A percentile compares a stretch with the other conserved stretches of the same genome.
Conservation (phyloP, 2,888 invertebrate species). For the Melanargia galathea region DNA sequence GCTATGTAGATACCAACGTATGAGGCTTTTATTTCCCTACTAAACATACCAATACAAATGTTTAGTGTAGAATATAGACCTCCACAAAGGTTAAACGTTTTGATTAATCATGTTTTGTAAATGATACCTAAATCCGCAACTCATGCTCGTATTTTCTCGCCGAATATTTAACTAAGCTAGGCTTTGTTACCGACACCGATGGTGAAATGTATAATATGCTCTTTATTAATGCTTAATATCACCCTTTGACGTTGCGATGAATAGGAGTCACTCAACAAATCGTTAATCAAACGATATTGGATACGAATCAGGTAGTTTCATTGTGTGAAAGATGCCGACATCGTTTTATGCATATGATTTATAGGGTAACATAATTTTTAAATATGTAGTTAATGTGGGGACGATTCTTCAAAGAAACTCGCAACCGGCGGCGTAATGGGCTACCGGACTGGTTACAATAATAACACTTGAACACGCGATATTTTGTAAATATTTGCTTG, state of each 20-base stretch:
- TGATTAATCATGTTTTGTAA: conserved; percentile 41
- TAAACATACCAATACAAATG: conserved; percentile 3
- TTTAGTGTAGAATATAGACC: conserved; percentile 3
- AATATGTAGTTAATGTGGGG: conserved; percentile 60
- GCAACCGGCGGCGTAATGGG: conserved; percentile 45
- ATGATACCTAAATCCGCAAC: conserved; percentile 41
- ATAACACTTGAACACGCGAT: conserved; percentile 33
- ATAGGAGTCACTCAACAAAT: conserved; percentile 80
- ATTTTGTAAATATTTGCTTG: conserved; percentile 34
- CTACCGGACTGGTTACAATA: conserved; percentile 51
- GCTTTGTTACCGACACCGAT: conserved; percentile 47
- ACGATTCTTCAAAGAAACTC: conserved; percentile 52
- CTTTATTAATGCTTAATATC: conserved; percentile 79
- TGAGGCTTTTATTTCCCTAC: no score
- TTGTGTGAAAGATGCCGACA: conserved; percentile 72
- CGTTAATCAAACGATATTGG: conserved; percentile 80
- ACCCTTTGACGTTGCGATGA: conserved; percentile 75
- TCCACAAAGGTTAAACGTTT: conserved; percentile 29
- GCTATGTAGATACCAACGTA: no score
- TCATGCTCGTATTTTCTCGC: conserved; percentile 37
- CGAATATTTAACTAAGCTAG: conserved; percentile 37
- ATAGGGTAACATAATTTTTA: conserved; percentile 66
- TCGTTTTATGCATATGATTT: conserved; percentile 69
- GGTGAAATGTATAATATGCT: conserved; percentile 53
- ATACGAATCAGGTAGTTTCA: conserved; percentile 77